Evolutionary conservation across 2,113 vertebrate genomes (phyloP).

Genomic region (Neotragus moschatus): DNA sequence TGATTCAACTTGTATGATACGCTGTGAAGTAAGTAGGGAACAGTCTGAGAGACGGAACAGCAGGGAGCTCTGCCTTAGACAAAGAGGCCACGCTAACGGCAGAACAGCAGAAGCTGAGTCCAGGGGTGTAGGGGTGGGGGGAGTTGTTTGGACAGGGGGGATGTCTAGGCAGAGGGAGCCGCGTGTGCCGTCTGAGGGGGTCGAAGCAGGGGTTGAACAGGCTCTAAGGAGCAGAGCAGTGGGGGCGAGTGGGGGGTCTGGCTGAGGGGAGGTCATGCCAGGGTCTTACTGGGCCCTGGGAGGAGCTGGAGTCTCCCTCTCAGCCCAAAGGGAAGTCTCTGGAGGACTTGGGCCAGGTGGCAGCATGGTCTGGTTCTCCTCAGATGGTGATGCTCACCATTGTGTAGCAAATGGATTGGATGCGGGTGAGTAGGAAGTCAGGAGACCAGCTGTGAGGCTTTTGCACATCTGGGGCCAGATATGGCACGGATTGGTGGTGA

Average conservation of each 20-base stretch:
- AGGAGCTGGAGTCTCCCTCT: not conserved
- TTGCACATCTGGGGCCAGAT: not conserved
- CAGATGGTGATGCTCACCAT: not conserved
- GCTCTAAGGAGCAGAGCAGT: not conserved
- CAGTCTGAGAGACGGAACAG: not conserved
- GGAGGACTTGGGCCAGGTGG: not conserved
- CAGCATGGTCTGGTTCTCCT: not conserved
- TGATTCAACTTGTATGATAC: not conserved
- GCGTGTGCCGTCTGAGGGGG: not conserved
- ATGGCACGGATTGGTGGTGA: not conserved
- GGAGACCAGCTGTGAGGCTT: not conserved
- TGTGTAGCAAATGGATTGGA: not conserved
- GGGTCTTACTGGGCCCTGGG: not conserved
- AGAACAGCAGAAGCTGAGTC: not conserved
- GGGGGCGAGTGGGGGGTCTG: not conserved
- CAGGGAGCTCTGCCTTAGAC: rapidly evolving
- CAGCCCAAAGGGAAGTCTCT: not conserved
- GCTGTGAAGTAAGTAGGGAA: not conserved
- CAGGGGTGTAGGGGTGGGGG: rapidly evolving
- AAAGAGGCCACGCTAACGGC: not conserved
- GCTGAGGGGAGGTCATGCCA: not conserved
- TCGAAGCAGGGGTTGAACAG: rapidly evolving
- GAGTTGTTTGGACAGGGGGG: not conserved
- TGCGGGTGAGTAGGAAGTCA: not conserved
- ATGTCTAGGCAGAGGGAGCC: not conserved